Evolutionary conservation across 30 jellyfish, hydroid and myxozoan genomes (phyloP), one percentile per base, ranked within the genome.

Genomic region (Haliclystus octoradiatus): DNA sequence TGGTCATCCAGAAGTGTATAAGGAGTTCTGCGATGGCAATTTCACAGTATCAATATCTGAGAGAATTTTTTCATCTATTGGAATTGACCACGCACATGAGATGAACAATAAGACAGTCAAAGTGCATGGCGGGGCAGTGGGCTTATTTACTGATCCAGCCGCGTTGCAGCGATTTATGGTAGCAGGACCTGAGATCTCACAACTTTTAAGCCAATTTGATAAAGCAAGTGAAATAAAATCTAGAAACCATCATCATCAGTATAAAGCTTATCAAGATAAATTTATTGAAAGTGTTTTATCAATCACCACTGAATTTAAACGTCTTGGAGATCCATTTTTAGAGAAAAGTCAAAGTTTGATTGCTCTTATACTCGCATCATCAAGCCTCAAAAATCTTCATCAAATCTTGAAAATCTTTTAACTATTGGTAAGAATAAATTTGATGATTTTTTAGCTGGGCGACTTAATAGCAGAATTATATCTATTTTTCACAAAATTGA

Each of bases 81-180:
- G 76, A 49, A 72, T 72, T 46, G 83, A 61, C 62, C 88, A 75
- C n/a, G 80, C 80, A 50, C 80, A 75, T 61, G 87, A 75, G 52
- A 79, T 64, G 29, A 75, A 73, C 84, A 65, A 65, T 60, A 75
- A 72, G 50, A 31, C 61, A 53, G 78, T 72, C 24, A 72, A 57
- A 57, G 30, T 52, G n/a, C 75, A 28, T 33, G 80, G 80, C 19
- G 88, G 88, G 24, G 71, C 84, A 2, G 63, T 47, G 1, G 84
- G 77, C 26, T 61, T 57, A 7, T 24, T 77, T 2, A 69, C 47
- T 61, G 61, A 62, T 66, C 75, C 28, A 24, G 35, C 24, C 28
- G 47, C 92, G 15, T n/a, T 77, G 32, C 49, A 65, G 79, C 65
- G 50, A 50, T 76, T 72, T 66, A 65, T 61, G 68, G 88, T 65